Conservation (phyloP, 2,888 invertebrate genomes). For the Drosophila putrida region DNA sequence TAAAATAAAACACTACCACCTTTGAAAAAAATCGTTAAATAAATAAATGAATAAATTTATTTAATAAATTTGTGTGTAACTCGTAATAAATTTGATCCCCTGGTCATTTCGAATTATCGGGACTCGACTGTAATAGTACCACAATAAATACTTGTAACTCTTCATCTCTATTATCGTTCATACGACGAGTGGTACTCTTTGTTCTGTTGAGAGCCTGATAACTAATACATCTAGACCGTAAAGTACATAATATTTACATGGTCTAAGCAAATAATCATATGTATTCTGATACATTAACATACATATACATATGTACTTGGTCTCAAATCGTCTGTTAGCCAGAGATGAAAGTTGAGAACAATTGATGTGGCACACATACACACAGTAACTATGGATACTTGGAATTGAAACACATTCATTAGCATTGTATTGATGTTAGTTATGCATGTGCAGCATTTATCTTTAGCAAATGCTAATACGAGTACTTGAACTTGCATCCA, state of each 20-base stretch:
- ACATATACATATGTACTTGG: not conserved
- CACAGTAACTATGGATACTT: not conserved
- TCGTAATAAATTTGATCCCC: too few species aligned
- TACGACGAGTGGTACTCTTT: conserved; percentile 16
- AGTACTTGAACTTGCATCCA: not conserved
- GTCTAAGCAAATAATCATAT: not conserved
- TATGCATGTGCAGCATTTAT: conserved; percentile 17
- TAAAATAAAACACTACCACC: too few species aligned
- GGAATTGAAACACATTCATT: conserved; percentile 42
- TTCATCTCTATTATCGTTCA: conserved; percentile 17
- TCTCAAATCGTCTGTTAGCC: not conserved
- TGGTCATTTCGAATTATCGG: too few species aligned
- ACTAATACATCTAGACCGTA: not conserved
- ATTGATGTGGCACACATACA: not conserved
- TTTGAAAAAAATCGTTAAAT: too few species aligned
- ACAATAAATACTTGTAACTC: too few species aligned
- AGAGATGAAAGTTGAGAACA: conserved; percentile 3
- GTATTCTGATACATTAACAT: not conserved
- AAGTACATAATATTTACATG: not conserved
- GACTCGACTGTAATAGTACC: too few species aligned
- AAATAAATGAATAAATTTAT: too few species aligned
- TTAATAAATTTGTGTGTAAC: too few species aligned
- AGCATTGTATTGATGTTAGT: conserved; percentile 11
- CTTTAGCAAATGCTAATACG: conserved; percentile 5
- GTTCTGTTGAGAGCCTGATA: not conserved